A percentile compares a stretch with the other conserved stretches of the same genome.
These are phyloP conservation scores for Myotis yumanensis DNA, from an alignment of 2,113 vertebrate genomes.

Conservation along the genomic window DNA sequence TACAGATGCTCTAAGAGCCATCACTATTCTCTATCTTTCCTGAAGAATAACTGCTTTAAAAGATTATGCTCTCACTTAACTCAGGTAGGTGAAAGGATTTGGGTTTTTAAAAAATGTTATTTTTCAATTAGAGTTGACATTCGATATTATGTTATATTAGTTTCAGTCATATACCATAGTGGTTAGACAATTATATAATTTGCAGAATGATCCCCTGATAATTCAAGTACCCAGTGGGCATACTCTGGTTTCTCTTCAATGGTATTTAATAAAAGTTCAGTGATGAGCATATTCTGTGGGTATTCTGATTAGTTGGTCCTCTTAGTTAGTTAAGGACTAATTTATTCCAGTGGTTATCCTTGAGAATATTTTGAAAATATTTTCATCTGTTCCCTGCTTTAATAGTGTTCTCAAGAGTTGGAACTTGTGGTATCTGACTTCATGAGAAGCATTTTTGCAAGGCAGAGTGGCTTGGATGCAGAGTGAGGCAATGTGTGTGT, in stretches of 20 bases:
- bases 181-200: background rate
- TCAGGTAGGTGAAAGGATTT: background rate
- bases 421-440: background rate
- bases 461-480: background rate
- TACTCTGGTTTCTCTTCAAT: background rate
- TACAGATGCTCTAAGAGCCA: background rate
- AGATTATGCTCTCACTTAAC: background rate
- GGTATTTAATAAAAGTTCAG: background rate
- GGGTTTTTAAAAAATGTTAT: background rate
- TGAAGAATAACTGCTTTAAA: background rate
- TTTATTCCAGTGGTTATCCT: background rate
- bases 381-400: background rate
- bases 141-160: background rate
- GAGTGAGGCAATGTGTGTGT: background rate
- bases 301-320: background rate
- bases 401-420: background rate
- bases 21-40: background rate
- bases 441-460: background rate
- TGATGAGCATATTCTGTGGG: background rate
- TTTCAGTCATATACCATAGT: background rate
- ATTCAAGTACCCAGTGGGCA: background rate
- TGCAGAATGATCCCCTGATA: background rate
- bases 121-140: background rate
- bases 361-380: background rate
- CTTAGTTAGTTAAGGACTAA: background rate